Evolutionary conservation across 2,888 invertebrate genomes (phyloP), one percentile per base, ranked within the genome.

Genomic region (Lordiphosa andalusiaca): DNA sequence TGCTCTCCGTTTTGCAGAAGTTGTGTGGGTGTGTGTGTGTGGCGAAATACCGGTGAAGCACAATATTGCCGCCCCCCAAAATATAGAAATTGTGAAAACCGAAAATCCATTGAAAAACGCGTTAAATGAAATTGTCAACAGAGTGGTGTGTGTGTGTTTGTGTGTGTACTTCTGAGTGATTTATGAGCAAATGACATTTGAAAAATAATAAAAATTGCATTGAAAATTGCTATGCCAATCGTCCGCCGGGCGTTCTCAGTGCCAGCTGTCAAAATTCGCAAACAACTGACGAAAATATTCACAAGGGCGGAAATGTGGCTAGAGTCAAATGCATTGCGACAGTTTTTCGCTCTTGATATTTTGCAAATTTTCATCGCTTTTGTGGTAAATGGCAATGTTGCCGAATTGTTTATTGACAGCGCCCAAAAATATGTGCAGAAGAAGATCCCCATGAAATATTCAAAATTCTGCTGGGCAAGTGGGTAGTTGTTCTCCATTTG

Each of bases 131-230:
- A 67, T 60, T 60, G 60, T 66, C 60, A 67, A 67, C 67, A 53
- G 25, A 44, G 42, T 41, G 33, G 37, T 19, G 19, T 21, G 9
- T 44, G 48, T 46, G 44, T 21, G 33, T 62, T n/a, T n/a, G 30
- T 39, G 62, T 39, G 6, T 35, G 57, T 55, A 51, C 53, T 70
- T 55, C 58, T 51, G 61, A 62, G 56, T 77, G 73, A 77, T 77
- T 73, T 73, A 73, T 73, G 73, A 59, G 73, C 58, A 73, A 71
- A 62, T 77, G 73, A 66, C 77, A 68, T 73, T 64, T 71, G 62
- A 53, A 77, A 68, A 67, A 72, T 82, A 81, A 73, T 69, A 80
- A 67, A 71, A 66, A 46, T 48, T 66, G 53, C 60, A 64, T 59
- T 55, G 60, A 71, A 82, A 76, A 77, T 69, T 75, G 73, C 60